Percentiles rank a stretch among this genome's conserved stretches.
Conservation (phyloP, 2,113 vertebrate genomes). For the Cryptomyrus ogoouensis region DNA sequence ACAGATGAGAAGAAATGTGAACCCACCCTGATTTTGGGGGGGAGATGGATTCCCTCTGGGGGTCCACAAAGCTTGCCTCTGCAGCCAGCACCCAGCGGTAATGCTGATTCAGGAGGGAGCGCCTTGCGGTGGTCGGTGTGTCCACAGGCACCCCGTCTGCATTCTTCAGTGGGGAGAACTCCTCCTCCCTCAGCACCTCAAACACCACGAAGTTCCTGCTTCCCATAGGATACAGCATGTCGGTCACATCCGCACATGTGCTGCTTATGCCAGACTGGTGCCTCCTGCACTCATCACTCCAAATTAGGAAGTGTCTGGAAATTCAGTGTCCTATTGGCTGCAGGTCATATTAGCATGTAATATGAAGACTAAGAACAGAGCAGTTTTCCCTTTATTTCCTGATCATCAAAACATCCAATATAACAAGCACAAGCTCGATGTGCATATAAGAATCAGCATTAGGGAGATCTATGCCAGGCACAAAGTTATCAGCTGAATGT, state of each 20-base stretch:
- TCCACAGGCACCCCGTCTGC: slow-evolving; percentile 65
- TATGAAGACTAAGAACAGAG: background rate
- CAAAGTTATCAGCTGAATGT: background rate
- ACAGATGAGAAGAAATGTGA: background rate
- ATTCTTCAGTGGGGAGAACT: slow-evolving; percentile 90
- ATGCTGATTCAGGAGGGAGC: slow-evolving; percentile 75
- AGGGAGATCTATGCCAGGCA: background rate
- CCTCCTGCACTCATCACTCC: background rate
- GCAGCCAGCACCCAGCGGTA: slow-evolving; percentile 75
- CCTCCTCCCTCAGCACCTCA: slow-evolving; percentile 80
- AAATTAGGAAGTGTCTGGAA: background rate
- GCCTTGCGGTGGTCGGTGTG: slow-evolving; percentile 66
- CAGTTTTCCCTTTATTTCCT: background rate
- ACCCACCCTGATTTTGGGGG: slow-evolving; percentile 52
- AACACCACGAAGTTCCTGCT: slow-evolving; percentile 83
- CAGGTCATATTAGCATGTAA: background rate
- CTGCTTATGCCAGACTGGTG: background rate
- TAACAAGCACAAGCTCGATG: background rate
- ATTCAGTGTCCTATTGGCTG: background rate
- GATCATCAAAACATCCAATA: background rate
- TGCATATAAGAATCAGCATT: background rate
- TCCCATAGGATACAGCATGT: background rate
- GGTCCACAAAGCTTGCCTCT: slow-evolving; percentile 65
- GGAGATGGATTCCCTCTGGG: slow-evolving; percentile 47
- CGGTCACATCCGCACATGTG: background rate